These are phyloP conservation scores for Lucilia cuprina DNA, from an alignment of 1,140 invertebrate genomes.

Conservation along the genomic window DNA sequence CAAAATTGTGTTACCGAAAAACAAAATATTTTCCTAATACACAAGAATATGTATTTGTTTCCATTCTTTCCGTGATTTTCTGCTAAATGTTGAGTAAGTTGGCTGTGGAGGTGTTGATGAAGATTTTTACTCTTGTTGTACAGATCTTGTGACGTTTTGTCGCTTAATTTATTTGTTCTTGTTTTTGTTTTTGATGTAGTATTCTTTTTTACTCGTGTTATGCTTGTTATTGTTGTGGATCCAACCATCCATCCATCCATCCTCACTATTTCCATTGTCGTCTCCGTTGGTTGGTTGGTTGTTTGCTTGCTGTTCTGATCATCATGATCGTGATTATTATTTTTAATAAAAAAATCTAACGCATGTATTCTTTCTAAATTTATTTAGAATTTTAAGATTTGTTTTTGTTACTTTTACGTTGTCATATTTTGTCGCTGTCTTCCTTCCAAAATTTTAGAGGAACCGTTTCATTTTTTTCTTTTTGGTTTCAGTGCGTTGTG, in stretches of 20 bases:
- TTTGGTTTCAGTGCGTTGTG: not conserved
- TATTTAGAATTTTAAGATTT: conserved; percentile 19
- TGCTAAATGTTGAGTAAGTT: conserved; percentile 22
- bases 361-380: conserved; percentile 13
- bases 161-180: not conserved
- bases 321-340: not conserved
- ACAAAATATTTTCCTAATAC: not conserved
- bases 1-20: not conserved
- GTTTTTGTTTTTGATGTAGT: not conserved
- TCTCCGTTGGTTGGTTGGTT: not conserved
- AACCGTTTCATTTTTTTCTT: not conserved
- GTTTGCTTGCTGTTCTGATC: not conserved
- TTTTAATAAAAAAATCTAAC: not conserved
- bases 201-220: not conserved
- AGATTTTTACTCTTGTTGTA: conserved; percentile 15
- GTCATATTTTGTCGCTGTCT: not conserved
- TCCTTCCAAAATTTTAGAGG: not conserved
- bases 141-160: conserved; percentile 20
- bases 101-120: conserved; percentile 28
- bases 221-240: not conserved
- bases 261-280: not conserved
- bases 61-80: not conserved
- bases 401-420: not conserved
- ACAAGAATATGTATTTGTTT: not conserved
- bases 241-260: not conserved